Conservation (phyloP, 2,888 invertebrate species). For the Drosophila prolongata region DNA sequence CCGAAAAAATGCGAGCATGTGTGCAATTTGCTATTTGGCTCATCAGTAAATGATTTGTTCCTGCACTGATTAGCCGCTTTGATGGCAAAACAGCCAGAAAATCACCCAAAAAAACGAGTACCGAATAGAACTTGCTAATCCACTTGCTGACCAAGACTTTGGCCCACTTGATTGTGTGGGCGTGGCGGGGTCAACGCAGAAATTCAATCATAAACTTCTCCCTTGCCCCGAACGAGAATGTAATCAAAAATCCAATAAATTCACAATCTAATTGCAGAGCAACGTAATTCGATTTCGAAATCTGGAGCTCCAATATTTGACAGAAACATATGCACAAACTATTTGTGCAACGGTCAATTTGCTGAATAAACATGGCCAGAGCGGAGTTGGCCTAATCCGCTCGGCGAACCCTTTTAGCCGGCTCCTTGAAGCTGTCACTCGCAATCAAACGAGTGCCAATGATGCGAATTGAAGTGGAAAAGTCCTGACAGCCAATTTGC, state of each 20-base stretch:
- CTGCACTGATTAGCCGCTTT: slow-evolving; percentile 75
- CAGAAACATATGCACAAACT: slow-evolving; percentile 64
- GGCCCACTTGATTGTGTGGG: slow-evolving; percentile 47
- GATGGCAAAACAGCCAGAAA: slow-evolving; percentile 57
- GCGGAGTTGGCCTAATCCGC: slow-evolving; percentile 21
- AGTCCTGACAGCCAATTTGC: slow-evolving; percentile 79
- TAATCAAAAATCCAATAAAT: slow-evolving; percentile 73
- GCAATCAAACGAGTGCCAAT: slow-evolving; percentile 78
- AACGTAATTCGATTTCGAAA: slow-evolving; percentile 30
- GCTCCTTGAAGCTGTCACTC: slow-evolving; percentile 75
- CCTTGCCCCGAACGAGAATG: slow-evolving; percentile 46
- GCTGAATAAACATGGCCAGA: slow-evolving; percentile 55
- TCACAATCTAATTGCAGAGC: slow-evolving; percentile 65
- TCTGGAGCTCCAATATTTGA: slow-evolving; percentile 26
- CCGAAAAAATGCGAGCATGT: slow-evolving; percentile 69
- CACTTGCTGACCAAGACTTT: slow-evolving; percentile 16
- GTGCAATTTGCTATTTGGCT: slow-evolving; percentile 64
- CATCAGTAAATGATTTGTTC: slow-evolving; percentile 70
- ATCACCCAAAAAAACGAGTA: slow-evolving; percentile 41
- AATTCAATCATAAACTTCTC: slow-evolving; percentile 62
- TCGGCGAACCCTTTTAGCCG: slow-evolving; percentile 59
- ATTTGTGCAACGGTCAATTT: slow-evolving; percentile 77
- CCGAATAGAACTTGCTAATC: slow-evolving; percentile 24
- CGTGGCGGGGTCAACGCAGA: slow-evolving; percentile 37
- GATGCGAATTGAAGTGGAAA: slow-evolving; percentile 79